Base-by-base conservation (phyloP, 2,888 invertebrate species). In the Limenitis camilla region DNA sequence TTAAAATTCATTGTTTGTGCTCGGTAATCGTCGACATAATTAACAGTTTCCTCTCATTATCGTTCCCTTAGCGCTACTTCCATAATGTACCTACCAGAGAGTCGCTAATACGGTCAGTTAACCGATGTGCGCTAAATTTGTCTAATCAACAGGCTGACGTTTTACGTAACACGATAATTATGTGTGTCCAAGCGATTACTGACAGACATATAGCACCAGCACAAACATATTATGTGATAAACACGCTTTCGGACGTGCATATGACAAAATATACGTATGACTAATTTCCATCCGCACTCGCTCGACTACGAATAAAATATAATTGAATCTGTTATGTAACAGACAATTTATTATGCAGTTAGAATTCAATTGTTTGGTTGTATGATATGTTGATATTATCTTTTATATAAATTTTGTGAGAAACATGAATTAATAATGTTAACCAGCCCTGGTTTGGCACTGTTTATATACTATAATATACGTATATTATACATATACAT, bases 61-160 rank as follows among this genome's bases (percentile, higher is more conserved):
- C 56, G 51, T 38, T 49, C 49, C 51, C 56, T 55, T 55, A 55
- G 41, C 55, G 49, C 33, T 44, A 52, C 48, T 48, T 47, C 44
- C 50, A 56, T 60, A 61, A 65, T 58, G 59, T 56, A 59, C 58
- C 57, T 59, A 58, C 59, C 64, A 55, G 44, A 45, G 56, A 56
- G 59, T 59, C 64, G 74, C 76, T 79, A 80, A 79, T 75, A 68
- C 59, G 62, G 62, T 62, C 63, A 53, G 55, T 61, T 61, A 61
- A 54, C 58, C 41, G 40, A 61, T 62, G 59, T 57, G 65, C 66
- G 76, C 63, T 67, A 78, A 70, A 74, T 74, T 66, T 68, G 64
- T 63, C 74, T 72, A 72, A 74, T 73, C 67, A 69, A 62, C 67
- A 68, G 68, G 67, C 62, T 65, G 67, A 67, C 64, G 65, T 65